A percentile compares a stretch with the other conserved stretches of the same genome.
Evolutionary conservation across 37 sponge, comb jelly and placozoan genomes (phyloP).

Genomic region (Haliclona indistincta): DNA sequence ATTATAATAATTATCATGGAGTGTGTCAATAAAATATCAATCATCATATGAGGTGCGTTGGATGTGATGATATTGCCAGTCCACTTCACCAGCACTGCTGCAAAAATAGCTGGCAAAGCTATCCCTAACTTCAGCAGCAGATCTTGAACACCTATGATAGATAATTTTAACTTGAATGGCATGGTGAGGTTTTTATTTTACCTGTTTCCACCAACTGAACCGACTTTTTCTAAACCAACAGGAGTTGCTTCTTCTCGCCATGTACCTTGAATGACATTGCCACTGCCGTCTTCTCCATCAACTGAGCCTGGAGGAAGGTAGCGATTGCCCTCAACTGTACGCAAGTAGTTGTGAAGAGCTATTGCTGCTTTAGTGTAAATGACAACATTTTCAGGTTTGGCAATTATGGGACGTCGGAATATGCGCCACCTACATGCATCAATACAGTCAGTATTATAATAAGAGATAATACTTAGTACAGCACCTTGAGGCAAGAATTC

Average conservation of each 20-base stretch:
- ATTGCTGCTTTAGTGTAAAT: constrained; percentile 31
- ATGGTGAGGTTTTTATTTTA: no score
- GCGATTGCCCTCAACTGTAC: constrained; percentile 16
- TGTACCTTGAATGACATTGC: constrained; percentile 33
- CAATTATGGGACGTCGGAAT: constrained; percentile 35
- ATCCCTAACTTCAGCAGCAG: not conserved
- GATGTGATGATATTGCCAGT: not conserved
- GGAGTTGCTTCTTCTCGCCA: constrained; percentile 19
- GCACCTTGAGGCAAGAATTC: constrained; percentile 29
- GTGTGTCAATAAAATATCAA: no score
- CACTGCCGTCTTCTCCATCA: constrained; percentile 47
- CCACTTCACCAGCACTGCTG: not conserved
- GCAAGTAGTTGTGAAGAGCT: constrained; percentile 33
- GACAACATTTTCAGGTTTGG: constrained; percentile 32
- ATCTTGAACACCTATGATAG: not conserved
- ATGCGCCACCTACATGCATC: constrained; percentile 14
- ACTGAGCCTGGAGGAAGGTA: constrained; percentile 38
- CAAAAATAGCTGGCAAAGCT: not conserved
- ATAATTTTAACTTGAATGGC: no score
- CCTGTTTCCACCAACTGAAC: no score
- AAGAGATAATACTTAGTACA: no score
- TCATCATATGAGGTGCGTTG: no score
- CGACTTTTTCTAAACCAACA: constrained; percentile 15
- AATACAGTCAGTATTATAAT: no score
- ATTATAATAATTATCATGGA: no score